Evolutionary conservation across 2,888 invertebrate genomes (phyloP).

Genomic region (Caenorhabditis angaria): DNA sequence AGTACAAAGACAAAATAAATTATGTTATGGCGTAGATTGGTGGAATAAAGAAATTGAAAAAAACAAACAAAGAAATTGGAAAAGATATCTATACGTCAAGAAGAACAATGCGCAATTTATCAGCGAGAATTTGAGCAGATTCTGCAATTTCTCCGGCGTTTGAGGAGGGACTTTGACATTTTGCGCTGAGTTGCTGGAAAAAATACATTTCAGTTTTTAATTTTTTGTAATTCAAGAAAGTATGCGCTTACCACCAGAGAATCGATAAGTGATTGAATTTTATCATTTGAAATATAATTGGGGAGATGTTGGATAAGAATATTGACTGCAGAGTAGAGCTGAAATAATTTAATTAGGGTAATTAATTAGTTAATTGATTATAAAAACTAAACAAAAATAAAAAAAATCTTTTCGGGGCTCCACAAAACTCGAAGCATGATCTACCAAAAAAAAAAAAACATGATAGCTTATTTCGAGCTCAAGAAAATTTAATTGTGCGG

Average conservation of each 20-base stretch:
- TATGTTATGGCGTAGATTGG: neutral
- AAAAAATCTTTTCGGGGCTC: too few species aligned
- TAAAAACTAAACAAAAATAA: too few species aligned
- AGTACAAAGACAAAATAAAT: too few species aligned
- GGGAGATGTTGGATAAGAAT: neutral
- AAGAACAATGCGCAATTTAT: conserved; percentile 20
- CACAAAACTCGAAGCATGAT: too few species aligned
- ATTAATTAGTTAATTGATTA: neutral
- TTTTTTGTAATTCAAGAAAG: too few species aligned
- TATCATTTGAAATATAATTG: neutral
- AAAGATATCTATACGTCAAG: neutral
- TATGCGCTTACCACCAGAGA: neutral
- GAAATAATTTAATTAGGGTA: neutral
- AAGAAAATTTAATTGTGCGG: too few species aligned
- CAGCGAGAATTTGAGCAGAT: conserved; percentile 27
- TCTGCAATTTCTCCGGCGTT: conserved; percentile 23
- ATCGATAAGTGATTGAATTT: neutral
- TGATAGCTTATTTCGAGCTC: too few species aligned
- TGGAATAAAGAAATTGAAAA: neutral
- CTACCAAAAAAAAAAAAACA: too few species aligned
- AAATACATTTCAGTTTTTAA: neutral
- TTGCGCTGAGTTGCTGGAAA: conserved; percentile 38
- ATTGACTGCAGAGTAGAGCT: neutral
- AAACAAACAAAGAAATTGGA: neutral
- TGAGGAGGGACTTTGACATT: conserved; percentile 31